Percentiles rank a stretch among this genome's conserved stretches.
Evolutionary conservation across 2,113 vertebrate genomes (phyloP).

Genomic region (Pseudopipra pipra): DNA sequence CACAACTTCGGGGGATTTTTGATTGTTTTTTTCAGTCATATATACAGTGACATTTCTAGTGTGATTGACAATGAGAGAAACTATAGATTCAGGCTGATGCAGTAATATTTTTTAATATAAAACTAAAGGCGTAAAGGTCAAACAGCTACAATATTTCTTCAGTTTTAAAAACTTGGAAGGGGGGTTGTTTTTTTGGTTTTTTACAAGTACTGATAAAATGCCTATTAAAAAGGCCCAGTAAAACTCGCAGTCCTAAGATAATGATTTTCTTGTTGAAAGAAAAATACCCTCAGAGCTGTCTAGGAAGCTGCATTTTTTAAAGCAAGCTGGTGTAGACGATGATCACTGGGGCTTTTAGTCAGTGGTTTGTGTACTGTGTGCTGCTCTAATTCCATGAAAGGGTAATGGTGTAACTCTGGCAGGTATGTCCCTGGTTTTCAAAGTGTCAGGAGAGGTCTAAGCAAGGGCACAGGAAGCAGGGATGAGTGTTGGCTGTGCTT

Average conservation of each 20-base stretch:
- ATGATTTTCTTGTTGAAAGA: background rate
- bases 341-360: accelerated
- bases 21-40: background rate
- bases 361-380: background rate
- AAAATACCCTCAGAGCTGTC: background rate
- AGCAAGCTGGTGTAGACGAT: background rate
- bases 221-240: background rate
- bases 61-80: background rate
- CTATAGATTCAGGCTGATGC: background rate
- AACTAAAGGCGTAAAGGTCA: background rate
- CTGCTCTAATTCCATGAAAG: too few species aligned
- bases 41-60: background rate
- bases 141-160: background rate
- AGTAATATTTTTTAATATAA: background rate
- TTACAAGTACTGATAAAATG: background rate
- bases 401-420: background rate
- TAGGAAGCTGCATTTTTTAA: background rate
- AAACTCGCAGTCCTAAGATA: background rate
- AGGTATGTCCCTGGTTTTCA: background rate
- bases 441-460: background rate
- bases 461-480: background rate
- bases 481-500: background rate
- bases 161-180: background rate
- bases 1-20: background rate
- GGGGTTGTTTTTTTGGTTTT: background rate